phyloP scores from a whole-genome alignment of 2,113 vertebrate genomes.

The Urocolius indicus region DNA sequence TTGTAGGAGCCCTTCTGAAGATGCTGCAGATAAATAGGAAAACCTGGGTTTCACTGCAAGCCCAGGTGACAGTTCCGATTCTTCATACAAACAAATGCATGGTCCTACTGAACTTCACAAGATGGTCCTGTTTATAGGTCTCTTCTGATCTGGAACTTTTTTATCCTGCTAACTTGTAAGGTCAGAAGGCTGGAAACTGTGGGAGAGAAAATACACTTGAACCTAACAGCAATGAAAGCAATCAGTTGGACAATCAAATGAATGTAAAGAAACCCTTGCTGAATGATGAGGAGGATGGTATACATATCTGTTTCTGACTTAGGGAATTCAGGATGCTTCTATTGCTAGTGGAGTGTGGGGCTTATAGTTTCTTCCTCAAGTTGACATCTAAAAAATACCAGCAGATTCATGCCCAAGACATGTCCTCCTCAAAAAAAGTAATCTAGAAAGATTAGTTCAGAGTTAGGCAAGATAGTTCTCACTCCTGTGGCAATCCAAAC shows the following conservation, averaged over 20 bases:
- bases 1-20: background rate
- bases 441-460: background rate
- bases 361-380: background rate
- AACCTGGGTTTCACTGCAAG: background rate
- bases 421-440: background rate
- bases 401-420: background rate
- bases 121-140: background rate
- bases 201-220: background rate
- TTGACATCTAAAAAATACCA: background rate
- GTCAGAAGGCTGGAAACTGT: background rate
- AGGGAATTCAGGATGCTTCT: background rate
- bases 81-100: background rate
- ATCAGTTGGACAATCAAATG: background rate
- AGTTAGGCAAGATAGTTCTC: background rate
- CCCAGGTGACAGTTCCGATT: background rate
- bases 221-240: background rate
- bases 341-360: background rate
- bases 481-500: background rate
- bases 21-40: background rate
- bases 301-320: background rate
- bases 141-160: rapidly evolving
- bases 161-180: background rate
- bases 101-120: background rate
- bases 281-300: background rate
- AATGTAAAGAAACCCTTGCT: background rate